Evolutionary conservation across 2,888 invertebrate species (phyloP), one percentile per base, ranked within the genome.

Genomic region (Drepanosiphum platanoidis): DNA sequence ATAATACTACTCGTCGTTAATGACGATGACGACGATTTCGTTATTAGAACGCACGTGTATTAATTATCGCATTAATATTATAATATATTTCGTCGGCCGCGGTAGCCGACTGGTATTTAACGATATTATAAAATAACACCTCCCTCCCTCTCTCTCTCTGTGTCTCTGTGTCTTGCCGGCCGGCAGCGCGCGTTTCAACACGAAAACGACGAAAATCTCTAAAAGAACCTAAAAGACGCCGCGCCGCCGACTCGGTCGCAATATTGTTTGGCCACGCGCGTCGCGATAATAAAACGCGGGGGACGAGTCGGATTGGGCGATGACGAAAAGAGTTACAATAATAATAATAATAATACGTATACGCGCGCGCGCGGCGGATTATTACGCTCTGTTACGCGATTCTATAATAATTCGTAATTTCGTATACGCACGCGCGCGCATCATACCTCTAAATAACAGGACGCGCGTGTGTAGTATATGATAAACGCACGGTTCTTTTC

Each of bases 11-110:
- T 58, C 34, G 80, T 52, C 36, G 78, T 68, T 80, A 70, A 70
- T 70, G 70, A 80, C 80, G 80, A 70, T 80, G n/a, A 80, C 68
- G 11, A 39, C 27, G 36, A 80, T 80, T 80, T 80, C 80, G 80
- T 80, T 80, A 80, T 70, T 80, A 70, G 46, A 46, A 79, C 79
- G 46, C 66, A 46, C 74, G 32, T n/a, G 46, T 27, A 79, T 79
- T 68, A 68, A 79, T 79, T 79, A 79, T 46, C 68, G 64, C 46
- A 32, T 68, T 46, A 46, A 68, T 8, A 18, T 64, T 46, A 74
- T n/a, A n/a, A n/a, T n/a, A 72, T 75, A 79, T 79, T 79, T 79
- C 79, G 79, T 79, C 68, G 27, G 22, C 64, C 3, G 8, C 22
- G 61, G 9, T 30, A 27, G 11, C 11, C 22, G 30, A 64, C 30